These are phyloP conservation scores for Anarhynchus alexandrinus DNA, from an alignment of 2,113 vertebrate species.

Conservation along the genomic window DNA sequence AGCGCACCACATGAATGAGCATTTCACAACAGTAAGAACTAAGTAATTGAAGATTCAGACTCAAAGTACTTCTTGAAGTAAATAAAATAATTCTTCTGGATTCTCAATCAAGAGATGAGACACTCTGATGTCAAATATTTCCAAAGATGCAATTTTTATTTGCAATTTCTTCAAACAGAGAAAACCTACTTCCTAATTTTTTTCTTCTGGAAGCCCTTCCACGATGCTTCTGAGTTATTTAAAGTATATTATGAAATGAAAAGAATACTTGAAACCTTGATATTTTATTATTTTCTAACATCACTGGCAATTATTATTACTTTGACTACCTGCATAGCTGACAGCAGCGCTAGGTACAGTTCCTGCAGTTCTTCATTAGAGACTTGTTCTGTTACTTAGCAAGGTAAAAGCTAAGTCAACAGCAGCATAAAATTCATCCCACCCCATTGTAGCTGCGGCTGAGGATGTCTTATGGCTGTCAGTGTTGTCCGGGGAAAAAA, in stretches of 20 bases:
- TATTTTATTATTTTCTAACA: neutral
- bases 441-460: neutral
- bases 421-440: neutral
- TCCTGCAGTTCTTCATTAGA: neutral
- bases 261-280: neutral
- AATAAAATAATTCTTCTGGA: neutral
- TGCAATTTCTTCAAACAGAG: neutral
- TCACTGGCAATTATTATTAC: neutral
- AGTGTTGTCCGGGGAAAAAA: neutral
- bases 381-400: neutral
- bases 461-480: neutral
- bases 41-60: slow-evolving; percentile 10
- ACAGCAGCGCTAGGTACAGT: neutral
- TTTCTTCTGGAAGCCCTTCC: neutral
- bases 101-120: neutral
- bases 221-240: neutral
- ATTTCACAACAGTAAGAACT: neutral
- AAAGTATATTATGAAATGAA: neutral
- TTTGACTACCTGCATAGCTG: neutral
- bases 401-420: neutral
- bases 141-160: neutral
- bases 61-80: neutral
- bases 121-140: neutral
- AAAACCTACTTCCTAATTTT: neutral
- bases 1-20: neutral